A percentile compares a stretch with the other conserved stretches of the same genome.
phyloP scores from a whole-genome alignment of 2,888 invertebrate species.

The Noctuana brunneofusca region DNA sequence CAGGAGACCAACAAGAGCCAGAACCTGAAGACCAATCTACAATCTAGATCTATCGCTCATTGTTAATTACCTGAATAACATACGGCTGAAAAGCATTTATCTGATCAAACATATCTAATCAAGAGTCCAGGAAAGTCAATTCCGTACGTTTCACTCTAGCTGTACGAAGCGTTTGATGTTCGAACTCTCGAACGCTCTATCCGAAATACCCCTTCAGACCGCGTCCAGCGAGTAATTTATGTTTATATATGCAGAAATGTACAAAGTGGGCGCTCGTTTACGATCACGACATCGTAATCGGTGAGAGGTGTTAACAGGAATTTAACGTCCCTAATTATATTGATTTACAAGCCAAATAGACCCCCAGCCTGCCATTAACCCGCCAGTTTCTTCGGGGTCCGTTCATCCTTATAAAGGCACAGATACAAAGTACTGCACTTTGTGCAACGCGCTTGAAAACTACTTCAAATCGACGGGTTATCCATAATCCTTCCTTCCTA shows the following conservation, averaged over 20 bases:
- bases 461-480: no score
- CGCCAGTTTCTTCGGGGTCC: constrained; percentile 17
- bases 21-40: no score
- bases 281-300: constrained; percentile 51
- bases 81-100: no score
- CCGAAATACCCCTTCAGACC: constrained; percentile 3
- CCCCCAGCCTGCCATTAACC: constrained; percentile 26
- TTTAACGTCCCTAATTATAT: constrained; percentile 57
- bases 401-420: neutral
- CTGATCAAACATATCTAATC: no score
- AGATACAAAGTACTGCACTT: neutral
- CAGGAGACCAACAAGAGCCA: no score
- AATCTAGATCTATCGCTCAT: no score
- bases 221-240: constrained; percentile 48
- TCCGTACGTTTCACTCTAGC: no score
- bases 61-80: no score
- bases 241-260: constrained; percentile 57
- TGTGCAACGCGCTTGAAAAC: no score
- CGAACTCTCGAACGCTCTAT: neutral
- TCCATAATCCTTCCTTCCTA: no score
- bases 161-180: no score
- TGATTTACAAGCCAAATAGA: constrained; percentile 54
- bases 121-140: no score
- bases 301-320: constrained; percentile 57
- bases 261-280: constrained; percentile 48